Conservation (phyloP, 2,113 vertebrate genomes). For the Cyanoramphus novaezelandiae region DNA sequence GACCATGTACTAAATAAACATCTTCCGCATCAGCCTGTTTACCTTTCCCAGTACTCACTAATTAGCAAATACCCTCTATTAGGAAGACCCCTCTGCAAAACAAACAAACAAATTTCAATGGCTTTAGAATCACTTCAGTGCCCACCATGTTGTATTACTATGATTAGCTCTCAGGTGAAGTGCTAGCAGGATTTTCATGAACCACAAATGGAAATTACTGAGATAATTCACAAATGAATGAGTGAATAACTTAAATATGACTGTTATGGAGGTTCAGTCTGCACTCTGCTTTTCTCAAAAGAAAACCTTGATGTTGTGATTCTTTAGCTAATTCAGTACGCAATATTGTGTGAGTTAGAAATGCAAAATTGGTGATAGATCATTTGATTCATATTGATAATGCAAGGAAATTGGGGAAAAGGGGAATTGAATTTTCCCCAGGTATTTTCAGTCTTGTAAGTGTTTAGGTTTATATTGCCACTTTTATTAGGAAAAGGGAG, state of each 20-base stretch:
- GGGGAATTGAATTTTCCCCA: fast-evolving
- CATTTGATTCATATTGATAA: neutral
- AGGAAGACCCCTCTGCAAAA: neutral
- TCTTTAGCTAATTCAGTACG: neutral
- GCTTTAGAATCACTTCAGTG: neutral
- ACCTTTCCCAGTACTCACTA: neutral
- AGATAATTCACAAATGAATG: neutral
- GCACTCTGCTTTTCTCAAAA: neutral
- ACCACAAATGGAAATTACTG: neutral
- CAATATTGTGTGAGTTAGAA: neutral
- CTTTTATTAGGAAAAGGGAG: neutral
- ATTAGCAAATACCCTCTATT: neutral
- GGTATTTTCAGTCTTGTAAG: neutral
- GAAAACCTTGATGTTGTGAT: neutral
- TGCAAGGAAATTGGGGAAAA: neutral
- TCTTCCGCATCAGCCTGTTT: neutral
- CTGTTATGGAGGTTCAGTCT: neutral
- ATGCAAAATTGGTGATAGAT: neutral
- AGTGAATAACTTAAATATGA: neutral
- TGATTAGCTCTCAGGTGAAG: neutral
- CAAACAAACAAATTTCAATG: neutral
- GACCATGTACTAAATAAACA: neutral
- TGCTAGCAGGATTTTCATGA: neutral
- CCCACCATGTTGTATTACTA: neutral
- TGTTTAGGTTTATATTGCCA: neutral